Conservation (phyloP, 2,113 vertebrate species). For the Stegostoma tigrinum region DNA sequence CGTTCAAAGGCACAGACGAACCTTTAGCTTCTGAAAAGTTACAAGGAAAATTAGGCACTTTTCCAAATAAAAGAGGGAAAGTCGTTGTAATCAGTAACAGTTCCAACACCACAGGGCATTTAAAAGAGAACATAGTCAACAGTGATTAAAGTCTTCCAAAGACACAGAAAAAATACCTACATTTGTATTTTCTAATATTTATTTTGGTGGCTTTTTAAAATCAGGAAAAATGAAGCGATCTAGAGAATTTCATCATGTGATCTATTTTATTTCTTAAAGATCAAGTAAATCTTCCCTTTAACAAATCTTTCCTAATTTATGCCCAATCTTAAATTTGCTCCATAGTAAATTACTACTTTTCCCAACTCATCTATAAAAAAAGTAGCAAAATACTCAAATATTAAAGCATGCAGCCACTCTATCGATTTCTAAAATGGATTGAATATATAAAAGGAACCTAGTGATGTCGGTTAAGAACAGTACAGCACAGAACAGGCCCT, state of each 20-base stretch:
- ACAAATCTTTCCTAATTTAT: background rate
- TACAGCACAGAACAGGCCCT: no score
- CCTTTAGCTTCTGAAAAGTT: slow-evolving; percentile 67
- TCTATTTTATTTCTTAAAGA: background rate
- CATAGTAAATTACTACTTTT: background rate
- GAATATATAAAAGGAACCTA: background rate
- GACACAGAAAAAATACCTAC: background rate
- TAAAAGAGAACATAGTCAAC: background rate
- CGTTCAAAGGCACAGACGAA: slow-evolving; percentile 64
- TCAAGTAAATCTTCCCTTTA: background rate
- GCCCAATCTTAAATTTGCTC: background rate
- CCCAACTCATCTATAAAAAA: background rate
- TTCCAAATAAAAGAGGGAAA: background rate
- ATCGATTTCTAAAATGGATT: background rate
- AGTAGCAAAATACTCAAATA: background rate
- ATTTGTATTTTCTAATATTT: background rate
- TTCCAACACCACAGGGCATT: background rate
- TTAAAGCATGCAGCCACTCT: no score
- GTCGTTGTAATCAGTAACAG: background rate
- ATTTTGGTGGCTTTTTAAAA: background rate
- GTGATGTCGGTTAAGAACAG: background rate
- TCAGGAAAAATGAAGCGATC: background rate
- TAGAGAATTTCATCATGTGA: background rate
- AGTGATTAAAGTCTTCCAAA: background rate
- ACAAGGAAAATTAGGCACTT: background rate